These are phyloP conservation scores for Nyctalus aviator DNA, from an alignment of 2,797 vertebrate species.

Conservation along the genomic window DNA sequence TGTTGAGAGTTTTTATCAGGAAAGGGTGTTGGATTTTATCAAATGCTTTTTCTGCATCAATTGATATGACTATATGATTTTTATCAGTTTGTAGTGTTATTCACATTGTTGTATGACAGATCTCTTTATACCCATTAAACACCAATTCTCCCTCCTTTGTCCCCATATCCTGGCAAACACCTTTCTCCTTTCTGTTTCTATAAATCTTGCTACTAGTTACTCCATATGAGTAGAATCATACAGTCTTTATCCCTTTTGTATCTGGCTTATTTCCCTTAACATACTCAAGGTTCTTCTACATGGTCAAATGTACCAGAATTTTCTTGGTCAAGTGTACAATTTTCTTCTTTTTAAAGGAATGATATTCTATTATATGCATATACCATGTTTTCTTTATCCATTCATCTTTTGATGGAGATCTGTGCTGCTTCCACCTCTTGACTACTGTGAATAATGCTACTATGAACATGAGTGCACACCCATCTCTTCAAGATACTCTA, in stretches of 20 bases:
- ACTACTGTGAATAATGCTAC: neutral
- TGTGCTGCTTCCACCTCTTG: neutral
- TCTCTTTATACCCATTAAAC: neutral
- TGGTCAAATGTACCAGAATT: neutral
- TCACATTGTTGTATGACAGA: neutral
- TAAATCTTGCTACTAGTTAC: neutral
- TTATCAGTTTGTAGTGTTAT: neutral
- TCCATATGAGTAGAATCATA: neutral
- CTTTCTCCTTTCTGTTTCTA: neutral
- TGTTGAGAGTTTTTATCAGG: too few relatives aligned
- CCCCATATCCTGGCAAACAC: neutral
- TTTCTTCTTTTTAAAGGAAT: neutral
- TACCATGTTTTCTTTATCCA: neutral
- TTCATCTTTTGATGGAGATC: neutral
- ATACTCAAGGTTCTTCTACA: neutral
- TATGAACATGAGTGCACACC: fast-evolving
- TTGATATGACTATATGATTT: too few relatives aligned
- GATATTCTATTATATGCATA: neutral
- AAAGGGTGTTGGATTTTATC: too few relatives aligned
- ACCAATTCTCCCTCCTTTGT: neutral
- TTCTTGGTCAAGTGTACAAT: neutral
- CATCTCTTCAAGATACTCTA: neutral
- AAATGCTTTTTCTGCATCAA: too few relatives aligned
- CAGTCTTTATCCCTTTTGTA: neutral
- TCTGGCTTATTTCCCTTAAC: neutral